These are phyloP conservation scores for Ammospiza nelsoni DNA, from an alignment of 2,113 vertebrate species.

Conservation along the genomic window DNA sequence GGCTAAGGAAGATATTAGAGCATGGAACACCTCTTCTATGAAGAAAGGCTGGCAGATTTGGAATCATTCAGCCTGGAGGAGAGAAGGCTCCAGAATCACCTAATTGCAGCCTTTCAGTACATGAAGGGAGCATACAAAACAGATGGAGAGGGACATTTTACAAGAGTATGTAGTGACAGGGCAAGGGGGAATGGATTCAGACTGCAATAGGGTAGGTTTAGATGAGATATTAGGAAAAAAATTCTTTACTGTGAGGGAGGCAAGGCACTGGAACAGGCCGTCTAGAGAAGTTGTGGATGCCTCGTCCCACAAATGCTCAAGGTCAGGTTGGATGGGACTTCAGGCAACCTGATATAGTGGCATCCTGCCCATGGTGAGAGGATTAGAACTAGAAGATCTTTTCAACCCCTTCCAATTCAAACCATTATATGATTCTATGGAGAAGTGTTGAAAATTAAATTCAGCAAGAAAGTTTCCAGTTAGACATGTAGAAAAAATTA, in stretches of 20 bases:
- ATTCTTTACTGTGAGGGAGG: not conserved
- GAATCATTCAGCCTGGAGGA: not conserved
- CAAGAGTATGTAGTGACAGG: too few species aligned
- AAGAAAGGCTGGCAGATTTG: not conserved
- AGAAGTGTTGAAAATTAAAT: not conserved
- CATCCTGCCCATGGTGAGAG: not conserved
- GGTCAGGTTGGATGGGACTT: too few species aligned
- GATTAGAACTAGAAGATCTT: not conserved
- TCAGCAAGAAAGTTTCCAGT: not conserved
- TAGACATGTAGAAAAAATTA: not conserved
- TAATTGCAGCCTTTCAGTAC: not conserved
- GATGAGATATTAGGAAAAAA: not conserved
- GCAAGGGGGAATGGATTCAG: not conserved
- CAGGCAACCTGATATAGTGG: not conserved
- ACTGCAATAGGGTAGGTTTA: not conserved
- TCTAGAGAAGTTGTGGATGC: not conserved
- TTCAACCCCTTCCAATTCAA: not conserved
- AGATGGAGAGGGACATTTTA: not conserved
- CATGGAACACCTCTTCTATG: not conserved
- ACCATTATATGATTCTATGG: not conserved
- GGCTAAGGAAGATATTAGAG: not conserved
- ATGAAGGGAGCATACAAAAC: not conserved
- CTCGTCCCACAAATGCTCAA: not conserved
- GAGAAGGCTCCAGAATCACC: not conserved
- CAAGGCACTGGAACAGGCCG: not conserved